Conservation (phyloP, 53 echinoderm and acorn worm genomes). For the Echinometra lucunter region DNA sequence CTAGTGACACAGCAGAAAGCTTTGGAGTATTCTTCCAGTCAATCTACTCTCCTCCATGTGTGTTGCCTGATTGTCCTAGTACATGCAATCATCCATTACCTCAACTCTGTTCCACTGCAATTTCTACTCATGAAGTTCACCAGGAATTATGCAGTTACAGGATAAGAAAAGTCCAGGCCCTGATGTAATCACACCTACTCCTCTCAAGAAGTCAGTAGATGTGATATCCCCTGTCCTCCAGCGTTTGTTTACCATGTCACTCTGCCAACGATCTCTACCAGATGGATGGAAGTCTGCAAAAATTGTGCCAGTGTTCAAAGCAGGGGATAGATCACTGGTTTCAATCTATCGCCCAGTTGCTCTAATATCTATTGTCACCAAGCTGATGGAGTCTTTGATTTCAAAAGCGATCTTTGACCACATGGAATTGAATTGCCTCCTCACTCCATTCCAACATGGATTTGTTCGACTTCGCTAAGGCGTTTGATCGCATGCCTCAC, state of each 20-base stretch:
- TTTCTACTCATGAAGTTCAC: neutral
- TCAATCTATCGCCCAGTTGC: constrained; percentile 73
- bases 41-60: neutral
- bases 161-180: neutral
- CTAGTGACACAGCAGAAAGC: neutral
- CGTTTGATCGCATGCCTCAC: constrained; percentile 72
- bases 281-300: constrained; percentile 61
- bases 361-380: constrained; percentile 66
- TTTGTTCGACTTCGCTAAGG: constrained; percentile 72
- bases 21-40: neutral
- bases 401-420: constrained; percentile 41
- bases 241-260: constrained; percentile 27
- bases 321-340: constrained; percentile 53
- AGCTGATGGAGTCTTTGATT: constrained; percentile 68
- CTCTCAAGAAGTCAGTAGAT: neutral
- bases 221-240: neutral
- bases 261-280: constrained; percentile 33
- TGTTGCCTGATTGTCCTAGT: neutral
- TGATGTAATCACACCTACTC: neutral
- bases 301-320: constrained; percentile 63
- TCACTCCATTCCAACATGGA: constrained; percentile 7
- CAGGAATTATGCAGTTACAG: neutral
- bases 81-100: neutral
- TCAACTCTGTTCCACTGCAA: neutral
- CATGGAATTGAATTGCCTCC: constrained; percentile 39